These are phyloP conservation scores for Toxotes jaculatrix DNA, from an alignment of 2,113 vertebrate species.

Conservation along the genomic window DNA sequence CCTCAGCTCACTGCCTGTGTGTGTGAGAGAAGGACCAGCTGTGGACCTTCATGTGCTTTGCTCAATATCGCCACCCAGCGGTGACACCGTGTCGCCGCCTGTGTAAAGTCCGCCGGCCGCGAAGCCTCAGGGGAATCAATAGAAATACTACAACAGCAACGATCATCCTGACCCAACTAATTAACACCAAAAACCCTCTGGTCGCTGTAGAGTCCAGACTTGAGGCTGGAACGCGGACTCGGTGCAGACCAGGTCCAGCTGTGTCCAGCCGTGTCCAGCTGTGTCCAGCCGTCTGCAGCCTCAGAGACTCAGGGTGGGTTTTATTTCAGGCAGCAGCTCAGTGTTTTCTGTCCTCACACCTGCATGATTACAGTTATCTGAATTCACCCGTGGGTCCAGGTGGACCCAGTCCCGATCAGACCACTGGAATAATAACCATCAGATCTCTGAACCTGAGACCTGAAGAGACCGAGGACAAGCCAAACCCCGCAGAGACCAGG, in stretches of 20 bases:
- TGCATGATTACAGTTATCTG: conserved; percentile 4
- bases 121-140: conserved; percentile 37
- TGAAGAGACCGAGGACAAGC: not conserved
- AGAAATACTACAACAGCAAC: conserved; percentile 32
- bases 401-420: not conserved
- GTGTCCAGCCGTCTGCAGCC: not conserved
- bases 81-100: not conserved
- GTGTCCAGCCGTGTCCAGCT: not conserved
- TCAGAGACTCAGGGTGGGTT: not conserved
- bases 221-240: not conserved
- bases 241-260: not conserved
- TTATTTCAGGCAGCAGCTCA: not conserved
- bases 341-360: not conserved
- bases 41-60: conserved; percentile 13
- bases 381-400: not conserved
- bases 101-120: conserved; percentile 5
- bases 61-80: conserved; percentile 68
- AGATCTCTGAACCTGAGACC: not conserved
- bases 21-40: not conserved
- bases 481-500: not conserved
- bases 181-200: conserved; percentile 4
- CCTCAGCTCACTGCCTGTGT: not conserved
- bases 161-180: conserved; percentile 26
- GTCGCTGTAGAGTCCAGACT: not conserved
- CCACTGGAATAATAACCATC: conserved; percentile 1